A percentile compares a stretch with the other conserved stretches of the same genome.
Conservation (phyloP, 2,888 invertebrate genomes). For the Zootermopsis nevadensis region DNA sequence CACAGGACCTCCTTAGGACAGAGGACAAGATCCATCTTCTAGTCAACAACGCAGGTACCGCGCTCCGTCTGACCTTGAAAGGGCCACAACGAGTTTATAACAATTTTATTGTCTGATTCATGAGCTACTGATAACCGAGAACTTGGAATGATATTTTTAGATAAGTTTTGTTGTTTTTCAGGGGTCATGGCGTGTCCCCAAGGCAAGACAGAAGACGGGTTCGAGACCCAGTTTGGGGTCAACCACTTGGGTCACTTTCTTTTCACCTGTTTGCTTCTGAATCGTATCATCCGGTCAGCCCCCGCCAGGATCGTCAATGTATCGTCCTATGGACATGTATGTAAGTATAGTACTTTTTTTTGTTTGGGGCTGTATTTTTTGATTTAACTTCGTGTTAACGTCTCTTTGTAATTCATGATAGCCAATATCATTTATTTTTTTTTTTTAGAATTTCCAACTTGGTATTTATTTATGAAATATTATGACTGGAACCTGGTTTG, state of each 20-base stretch:
- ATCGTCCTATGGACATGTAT: slow-evolving; percentile 64
- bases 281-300: slow-evolving; percentile 68
- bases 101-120: too few species aligned
- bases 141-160: too few species aligned
- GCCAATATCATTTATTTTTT: too few species aligned
- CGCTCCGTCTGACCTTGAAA: too few species aligned
- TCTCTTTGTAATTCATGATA: too few species aligned
- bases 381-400: too few species aligned
- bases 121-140: too few species aligned
- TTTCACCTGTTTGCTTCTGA: slow-evolving; percentile 70
- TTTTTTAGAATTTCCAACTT: too few species aligned
- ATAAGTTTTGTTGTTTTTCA: not conserved
- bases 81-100: too few species aligned
- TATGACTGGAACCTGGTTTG: too few species aligned
- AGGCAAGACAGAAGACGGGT: slow-evolving; percentile 66
- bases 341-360: slow-evolving; percentile 3
- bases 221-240: slow-evolving; percentile 69
- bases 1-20: slow-evolving; percentile 58
- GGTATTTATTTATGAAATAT: too few species aligned
- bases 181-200: slow-evolving; percentile 66
- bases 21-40: slow-evolving; percentile 56
- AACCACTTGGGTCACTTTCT: slow-evolving; percentile 74
- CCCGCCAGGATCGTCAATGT: slow-evolving; percentile 72
- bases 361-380: too few species aligned
- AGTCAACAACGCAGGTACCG: slow-evolving; percentile 53